phyloP scores from a whole-genome alignment of 2,113 vertebrate species.

The Corythornis vintsioides region DNA sequence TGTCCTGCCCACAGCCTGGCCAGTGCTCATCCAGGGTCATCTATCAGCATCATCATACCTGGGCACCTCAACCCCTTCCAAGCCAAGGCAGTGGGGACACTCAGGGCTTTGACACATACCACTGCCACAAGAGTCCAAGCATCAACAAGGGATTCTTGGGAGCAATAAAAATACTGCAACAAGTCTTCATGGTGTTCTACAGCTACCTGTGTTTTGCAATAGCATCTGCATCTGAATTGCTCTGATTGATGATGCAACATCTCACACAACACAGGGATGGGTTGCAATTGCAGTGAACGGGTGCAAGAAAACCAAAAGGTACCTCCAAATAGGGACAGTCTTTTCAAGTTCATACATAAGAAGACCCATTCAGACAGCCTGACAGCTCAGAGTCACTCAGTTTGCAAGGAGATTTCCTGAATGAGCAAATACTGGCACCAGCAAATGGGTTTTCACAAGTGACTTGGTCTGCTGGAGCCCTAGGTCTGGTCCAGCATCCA shows the following conservation, averaged over 20 bases:
- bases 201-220: not conserved
- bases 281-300: not conserved
- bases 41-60: fast-evolving
- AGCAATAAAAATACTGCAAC: not conserved
- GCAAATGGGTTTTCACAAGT: not conserved
- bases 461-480: not conserved
- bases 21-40: fast-evolving
- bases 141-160: not conserved
- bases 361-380: not conserved
- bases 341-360: not conserved
- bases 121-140: not conserved
- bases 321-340: fast-evolving
- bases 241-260: not conserved
- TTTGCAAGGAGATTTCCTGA: not conserved
- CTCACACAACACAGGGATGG: not conserved
- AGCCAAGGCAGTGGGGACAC: not conserved
- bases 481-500: not conserved
- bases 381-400: not conserved
- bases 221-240: not conserved
- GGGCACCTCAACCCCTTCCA: not conserved
- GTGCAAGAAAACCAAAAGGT: not conserved
- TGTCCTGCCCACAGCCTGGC: not conserved
- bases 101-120: not conserved
- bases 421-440: not conserved
- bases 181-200: not conserved